Evolutionary conservation across 2,797 vertebrate species (phyloP).

Genomic region (Pteropus rufus): DNA sequence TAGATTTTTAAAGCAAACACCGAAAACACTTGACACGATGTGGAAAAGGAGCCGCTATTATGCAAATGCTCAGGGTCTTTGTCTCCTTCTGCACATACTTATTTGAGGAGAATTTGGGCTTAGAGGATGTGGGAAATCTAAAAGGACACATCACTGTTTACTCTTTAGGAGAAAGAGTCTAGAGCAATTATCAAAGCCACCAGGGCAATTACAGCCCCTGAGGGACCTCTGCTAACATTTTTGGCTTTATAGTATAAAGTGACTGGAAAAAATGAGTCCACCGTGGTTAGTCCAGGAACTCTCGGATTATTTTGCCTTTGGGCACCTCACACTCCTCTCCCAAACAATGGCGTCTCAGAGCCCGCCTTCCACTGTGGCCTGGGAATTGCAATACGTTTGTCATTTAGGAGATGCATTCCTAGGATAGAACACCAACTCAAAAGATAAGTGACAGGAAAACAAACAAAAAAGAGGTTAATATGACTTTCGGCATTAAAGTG

Average conservation of each 20-base stretch:
- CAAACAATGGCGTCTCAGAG: neutral
- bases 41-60: neutral
- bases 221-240: constrained; percentile 24
- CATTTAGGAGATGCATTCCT: neutral
- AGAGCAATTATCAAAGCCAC: constrained; percentile 40
- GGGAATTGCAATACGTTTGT: neutral
- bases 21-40: neutral
- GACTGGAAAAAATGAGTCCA: constrained; percentile 18
- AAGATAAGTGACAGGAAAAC: neutral
- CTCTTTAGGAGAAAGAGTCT: neutral
- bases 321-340: neutral
- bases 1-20: neutral
- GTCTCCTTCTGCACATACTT: neutral
- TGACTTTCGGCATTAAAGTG: neutral
- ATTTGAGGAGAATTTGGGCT: neutral
- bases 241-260: constrained; percentile 22
- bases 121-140: constrained; percentile 38
- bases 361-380: neutral
- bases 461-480: neutral
- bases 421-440: neutral
- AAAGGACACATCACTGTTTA: constrained; percentile 43
- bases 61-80: neutral
- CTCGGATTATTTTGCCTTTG: neutral
- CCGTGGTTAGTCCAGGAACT: neutral
- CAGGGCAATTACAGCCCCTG: constrained; percentile 8